Evolutionary conservation across 2,797 vertebrate genomes (phyloP), one percentile per base, ranked within the genome.

Genomic region (Phrynocephalus guinanensis): DNA sequence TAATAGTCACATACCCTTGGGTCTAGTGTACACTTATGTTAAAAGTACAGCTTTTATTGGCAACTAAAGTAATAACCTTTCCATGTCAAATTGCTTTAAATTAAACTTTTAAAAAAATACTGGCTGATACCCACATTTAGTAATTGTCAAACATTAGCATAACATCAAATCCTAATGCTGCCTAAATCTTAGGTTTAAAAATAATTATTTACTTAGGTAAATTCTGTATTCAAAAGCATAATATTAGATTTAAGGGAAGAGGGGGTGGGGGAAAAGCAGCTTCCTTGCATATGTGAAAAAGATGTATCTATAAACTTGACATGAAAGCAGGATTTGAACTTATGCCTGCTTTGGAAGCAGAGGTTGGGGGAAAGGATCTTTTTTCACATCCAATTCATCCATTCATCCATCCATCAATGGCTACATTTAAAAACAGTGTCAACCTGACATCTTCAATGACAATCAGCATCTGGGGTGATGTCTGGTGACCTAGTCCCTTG

Each of bases 1-100:
- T 97, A 97, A 97, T 97, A 97, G 97, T 96, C 96, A 96, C 96
- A 96, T 97, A 97, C 97, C 97, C 96, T 95, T 96, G 97, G 96
- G 97, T 96, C 96, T 95, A 95, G 96, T 97, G 96, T 97, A 97
- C 97, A 97, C 96, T 97, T 97, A 97, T 95, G 96, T 96, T 96
- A 97, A 97, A 97, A 97, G 97, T 97, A 97, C 96, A 96, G 97
- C 97, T 97, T 97, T 97, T 97, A 97, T 97, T 97, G 96, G 95
- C 96, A 97, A 96, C 96, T 97, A 95, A 97, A 96, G 96, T 96
- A 97, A 97, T 97, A 97, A 97, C 97, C 96, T 96, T 96, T 96
- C 96, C 95, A 91, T 97, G 96, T 97, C 97, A 97, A 97, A 97
- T 97, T 97, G 96, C 97, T 97, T 97, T 97, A 97, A 97, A 97